A percentile compares a stretch with the other conserved stretches of the same genome.
Evolutionary conservation across 2,888 invertebrate genomes (phyloP).

Genomic region (Uropetala carovei): DNA sequence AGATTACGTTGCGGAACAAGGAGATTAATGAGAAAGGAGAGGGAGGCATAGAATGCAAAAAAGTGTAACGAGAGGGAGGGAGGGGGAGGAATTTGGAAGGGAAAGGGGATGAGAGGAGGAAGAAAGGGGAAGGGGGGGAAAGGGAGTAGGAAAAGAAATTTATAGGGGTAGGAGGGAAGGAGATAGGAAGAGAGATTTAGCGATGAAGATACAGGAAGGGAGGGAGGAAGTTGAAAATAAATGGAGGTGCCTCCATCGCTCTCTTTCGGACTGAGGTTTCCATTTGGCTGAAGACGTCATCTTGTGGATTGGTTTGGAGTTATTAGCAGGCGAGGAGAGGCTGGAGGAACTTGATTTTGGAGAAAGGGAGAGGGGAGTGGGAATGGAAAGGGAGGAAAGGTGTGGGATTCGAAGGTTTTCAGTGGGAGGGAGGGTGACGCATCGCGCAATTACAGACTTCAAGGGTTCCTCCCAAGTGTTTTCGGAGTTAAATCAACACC

Average conservation of each 20-base stretch:
- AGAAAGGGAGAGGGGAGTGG: neutral
- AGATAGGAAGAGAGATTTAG: neutral
- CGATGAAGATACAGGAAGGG: neutral
- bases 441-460: neutral
- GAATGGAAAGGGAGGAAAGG: neutral
- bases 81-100: no score
- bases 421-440: neutral
- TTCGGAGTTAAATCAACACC: conserved; percentile 46
- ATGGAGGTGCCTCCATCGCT: neutral
- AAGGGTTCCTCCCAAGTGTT: neutral
- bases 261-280: conserved; percentile 22
- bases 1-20: no score
- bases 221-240: neutral
- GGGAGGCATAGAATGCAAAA: no score
- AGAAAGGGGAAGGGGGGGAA: neutral
- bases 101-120: neutral
- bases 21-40: no score
- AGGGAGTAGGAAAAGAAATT: neutral
- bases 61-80: no score
- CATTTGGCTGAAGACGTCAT: conserved; percentile 12
- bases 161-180: no score
- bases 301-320: conserved; percentile 25
- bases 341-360: neutral
- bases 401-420: neutral
- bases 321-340: conserved; percentile 2